Percentiles rank a stretch among this genome's conserved stretches.
phyloP scores from a whole-genome alignment of 2,113 vertebrate genomes.

The Raja brachyura region DNA sequence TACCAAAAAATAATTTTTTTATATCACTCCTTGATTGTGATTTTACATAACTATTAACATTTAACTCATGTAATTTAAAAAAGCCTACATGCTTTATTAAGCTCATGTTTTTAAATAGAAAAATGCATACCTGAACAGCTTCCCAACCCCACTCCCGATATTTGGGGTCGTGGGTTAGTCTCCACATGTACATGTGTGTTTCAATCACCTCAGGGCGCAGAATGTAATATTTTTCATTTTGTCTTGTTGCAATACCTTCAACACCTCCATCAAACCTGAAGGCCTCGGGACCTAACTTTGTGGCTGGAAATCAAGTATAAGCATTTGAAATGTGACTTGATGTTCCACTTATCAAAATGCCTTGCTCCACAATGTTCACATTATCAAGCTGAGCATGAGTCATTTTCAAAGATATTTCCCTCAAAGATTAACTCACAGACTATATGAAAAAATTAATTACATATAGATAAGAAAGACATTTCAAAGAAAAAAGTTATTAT shows the following conservation, averaged over 20 bases:
- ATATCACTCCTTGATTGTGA: background rate
- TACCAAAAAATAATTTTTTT: background rate
- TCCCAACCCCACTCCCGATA: conserved; percentile 98
- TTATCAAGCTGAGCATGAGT: background rate
- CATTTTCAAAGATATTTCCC: background rate
- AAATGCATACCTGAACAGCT: conserved; percentile 75
- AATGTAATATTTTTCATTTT: conserved; percentile 98
- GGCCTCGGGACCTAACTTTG: conserved; percentile 92
- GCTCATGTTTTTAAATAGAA: background rate
- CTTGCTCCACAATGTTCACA: background rate
- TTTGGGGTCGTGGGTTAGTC: conserved; percentile 91
- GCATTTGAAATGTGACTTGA: background rate
- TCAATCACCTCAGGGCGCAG: conserved; percentile 92
- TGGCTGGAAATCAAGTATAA: conserved; percentile 54
- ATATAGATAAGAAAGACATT: background rate
- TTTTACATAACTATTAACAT: background rate
- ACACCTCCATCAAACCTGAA: conserved; percentile 95
- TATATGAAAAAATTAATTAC: background rate
- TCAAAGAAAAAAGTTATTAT: background rate
- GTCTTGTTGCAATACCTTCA: conserved; percentile 92
- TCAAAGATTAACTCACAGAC: background rate
- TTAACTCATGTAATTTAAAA: background rate
- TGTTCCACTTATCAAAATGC: background rate
- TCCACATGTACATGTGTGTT: conserved; percentile 99
- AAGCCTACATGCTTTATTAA: background rate